These are phyloP conservation scores for Sebastes reedi DNA, from an alignment of 2,797 vertebrate genomes.

Conservation along the genomic window DNA sequence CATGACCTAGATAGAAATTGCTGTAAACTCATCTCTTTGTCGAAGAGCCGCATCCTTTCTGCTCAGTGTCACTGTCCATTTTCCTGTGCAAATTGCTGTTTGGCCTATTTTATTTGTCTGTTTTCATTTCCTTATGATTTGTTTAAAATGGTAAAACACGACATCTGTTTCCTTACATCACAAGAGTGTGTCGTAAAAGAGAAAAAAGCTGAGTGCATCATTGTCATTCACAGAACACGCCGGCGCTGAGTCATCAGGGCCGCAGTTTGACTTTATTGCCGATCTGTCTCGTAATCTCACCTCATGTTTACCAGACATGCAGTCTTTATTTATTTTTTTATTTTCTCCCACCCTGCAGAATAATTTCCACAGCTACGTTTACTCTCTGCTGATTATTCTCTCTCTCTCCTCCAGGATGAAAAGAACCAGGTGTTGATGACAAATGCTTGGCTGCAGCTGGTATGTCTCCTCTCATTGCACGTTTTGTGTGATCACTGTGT, in stretches of 20 bases:
- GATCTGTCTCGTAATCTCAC: slow-evolving; percentile 48
- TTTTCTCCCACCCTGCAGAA: slow-evolving; percentile 4
- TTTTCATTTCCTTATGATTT: neutral
- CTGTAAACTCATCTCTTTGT: neutral
- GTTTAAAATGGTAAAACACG: slow-evolving; percentile 9
- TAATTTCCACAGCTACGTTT: slow-evolving; percentile 5
- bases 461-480: slow-evolving; percentile 69
- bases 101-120: neutral
- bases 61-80: slow-evolving; percentile 4
- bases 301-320: slow-evolving; percentile 44
- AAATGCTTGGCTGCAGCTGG: slow-evolving; percentile 92
- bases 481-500: slow-evolving; percentile 14
- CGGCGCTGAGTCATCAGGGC: slow-evolving; percentile 20
- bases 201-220: neutral
- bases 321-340: neutral
- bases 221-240: slow-evolving; percentile 36
- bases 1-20: neutral
- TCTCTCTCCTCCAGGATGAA: slow-evolving; percentile 83
- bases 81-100: neutral
- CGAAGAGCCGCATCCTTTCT: neutral
- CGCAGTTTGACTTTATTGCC: slow-evolving; percentile 24
- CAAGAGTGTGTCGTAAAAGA: neutral
- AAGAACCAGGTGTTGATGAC: slow-evolving; percentile 94
- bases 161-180: neutral
- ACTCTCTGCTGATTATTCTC: slow-evolving; percentile 31